Conservation (phyloP, 2,113 vertebrate genomes). For the Lycaon pictus region DNA sequence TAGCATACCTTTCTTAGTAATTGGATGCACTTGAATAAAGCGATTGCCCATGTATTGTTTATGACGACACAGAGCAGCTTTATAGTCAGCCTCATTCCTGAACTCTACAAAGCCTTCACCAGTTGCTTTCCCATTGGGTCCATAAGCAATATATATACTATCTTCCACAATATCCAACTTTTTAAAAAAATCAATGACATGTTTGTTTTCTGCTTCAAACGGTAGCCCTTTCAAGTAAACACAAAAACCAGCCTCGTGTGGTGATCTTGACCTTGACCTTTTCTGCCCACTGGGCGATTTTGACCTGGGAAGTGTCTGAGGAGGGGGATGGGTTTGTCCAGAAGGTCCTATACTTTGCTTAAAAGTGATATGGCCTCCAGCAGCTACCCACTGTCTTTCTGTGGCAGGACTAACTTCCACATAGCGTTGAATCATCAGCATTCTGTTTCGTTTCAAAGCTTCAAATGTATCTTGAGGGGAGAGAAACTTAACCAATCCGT, state of each 20-base stretch:
- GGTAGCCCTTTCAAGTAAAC: conserved; percentile 98
- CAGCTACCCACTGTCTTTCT: conserved; percentile 96
- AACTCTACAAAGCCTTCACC: conserved; percentile 99
- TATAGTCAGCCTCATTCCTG: conserved; percentile 95
- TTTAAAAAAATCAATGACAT: conserved; percentile 99
- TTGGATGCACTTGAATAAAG: conserved; percentile 98
- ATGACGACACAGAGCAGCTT: conserved; percentile 95
- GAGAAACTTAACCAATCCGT: conserved; percentile 96
- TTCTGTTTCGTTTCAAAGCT: conserved; percentile 95
- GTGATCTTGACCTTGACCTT: conserved; percentile 95
- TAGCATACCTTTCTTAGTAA: conserved; percentile 97
- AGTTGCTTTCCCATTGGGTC: conserved; percentile 97
- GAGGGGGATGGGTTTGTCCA: conserved; percentile 89
- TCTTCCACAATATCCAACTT: conserved; percentile 97
- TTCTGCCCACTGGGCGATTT: conserved; percentile 91
- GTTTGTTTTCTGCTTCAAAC: conserved; percentile 98
- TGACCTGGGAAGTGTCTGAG: conserved; percentile 87
- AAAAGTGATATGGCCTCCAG: conserved; percentile 89
- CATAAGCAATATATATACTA: conserved; percentile 98
- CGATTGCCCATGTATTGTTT: conserved; percentile 99
- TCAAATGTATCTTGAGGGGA: conserved; percentile 98
- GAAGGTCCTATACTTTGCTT: conserved; percentile 84
- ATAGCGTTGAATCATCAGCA: conserved; percentile 97
- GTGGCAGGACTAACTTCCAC: conserved; percentile 96
- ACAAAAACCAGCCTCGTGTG: conserved; percentile 96